Evolutionary conservation across 2,888 invertebrate species (phyloP), one percentile per base, ranked within the genome.

Genomic region (Dione juno): DNA sequence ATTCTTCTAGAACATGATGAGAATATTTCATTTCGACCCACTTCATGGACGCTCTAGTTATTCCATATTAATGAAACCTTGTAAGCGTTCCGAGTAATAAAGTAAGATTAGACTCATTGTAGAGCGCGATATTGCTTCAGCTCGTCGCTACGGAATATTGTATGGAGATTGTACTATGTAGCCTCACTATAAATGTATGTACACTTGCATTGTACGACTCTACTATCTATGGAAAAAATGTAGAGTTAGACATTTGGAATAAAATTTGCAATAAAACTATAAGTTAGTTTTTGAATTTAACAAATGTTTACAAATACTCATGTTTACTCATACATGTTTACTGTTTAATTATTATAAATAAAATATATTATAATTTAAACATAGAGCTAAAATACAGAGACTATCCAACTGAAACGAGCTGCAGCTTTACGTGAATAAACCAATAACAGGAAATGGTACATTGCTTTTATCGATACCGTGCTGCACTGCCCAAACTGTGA

Each of bases 21-120:
- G 61, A 61, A 69, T 58, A 65, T 65, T 69, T 69, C 57, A 65
- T 58, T 68, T 54, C 40, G 48, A n/a, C 54, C 59, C 14, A 66
- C 48, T 54, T 63, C 61, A 63, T 58, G 68, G 73, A 48, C 61
- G 48, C 63, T 41, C 70, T 70, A 70, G 66, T 71, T 59, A 74
- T 74, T 53, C 71, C 67, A 66, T 82, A 84, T 84, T 87, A 87
- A 87, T 84, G 86, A 87, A 86, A 83, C 82, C 83, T 73, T 75
- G 77, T 78, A 67, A 73, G 45, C 79, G 79, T 79, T 82, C 78
- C 74, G 76, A 76, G 85, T 82, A 84, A 86, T 86, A 85, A 87
- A 84, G 82, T 81, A 78, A 83, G 86, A 87, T 88, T 86, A 87
- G 76, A 79, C 81, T 80, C 84, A 82, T 82, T 83, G 82, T 82